A percentile compares a stretch with the other conserved stretches of the same genome.
Evolutionary conservation across 2,888 invertebrate species (phyloP).

Genomic region (Apomyelois bistriatella): DNA sequence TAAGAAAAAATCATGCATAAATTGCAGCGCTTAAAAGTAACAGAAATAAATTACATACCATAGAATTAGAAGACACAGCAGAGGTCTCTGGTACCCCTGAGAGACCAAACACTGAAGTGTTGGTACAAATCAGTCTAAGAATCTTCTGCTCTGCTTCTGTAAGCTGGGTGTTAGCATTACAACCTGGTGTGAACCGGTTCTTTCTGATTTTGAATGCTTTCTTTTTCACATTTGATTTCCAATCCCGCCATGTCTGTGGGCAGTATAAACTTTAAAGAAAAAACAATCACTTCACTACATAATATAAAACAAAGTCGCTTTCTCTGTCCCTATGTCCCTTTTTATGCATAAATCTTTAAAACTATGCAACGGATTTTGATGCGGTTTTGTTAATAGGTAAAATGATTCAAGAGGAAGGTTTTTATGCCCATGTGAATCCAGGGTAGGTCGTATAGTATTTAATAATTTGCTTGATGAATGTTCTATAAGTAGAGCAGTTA

Average conservation of each 20-base stretch:
- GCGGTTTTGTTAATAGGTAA: too few relatives aligned
- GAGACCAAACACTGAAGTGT: conserved; percentile 51
- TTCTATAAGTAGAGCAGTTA: too few relatives aligned
- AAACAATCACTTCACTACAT: too few relatives aligned
- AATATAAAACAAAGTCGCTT: too few relatives aligned
- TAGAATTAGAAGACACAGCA: conserved; percentile 30
- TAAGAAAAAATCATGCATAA: too few relatives aligned
- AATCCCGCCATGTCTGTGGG: conserved; percentile 53
- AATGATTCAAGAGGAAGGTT: too few relatives aligned
- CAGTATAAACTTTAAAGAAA: background rate
- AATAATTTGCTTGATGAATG: too few relatives aligned
- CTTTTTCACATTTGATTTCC: conserved; percentile 62
- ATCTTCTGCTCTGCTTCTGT: conserved; percentile 56
- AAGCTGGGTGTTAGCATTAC: conserved; percentile 43
- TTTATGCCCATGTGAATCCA: too few relatives aligned
- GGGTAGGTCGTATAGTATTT: too few relatives aligned
- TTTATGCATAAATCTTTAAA: too few relatives aligned
- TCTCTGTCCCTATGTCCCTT: too few relatives aligned
- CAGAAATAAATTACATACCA: conserved; percentile 27
- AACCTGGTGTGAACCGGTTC: conserved; percentile 50
- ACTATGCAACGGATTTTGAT: too few relatives aligned
- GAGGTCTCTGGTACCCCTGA: conserved; percentile 53
- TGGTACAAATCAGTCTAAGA: conserved; percentile 48
- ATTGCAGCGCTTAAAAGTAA: background rate
- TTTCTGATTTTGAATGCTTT: conserved; percentile 58